phyloP scores from a whole-genome alignment of 2,888 invertebrate species.

The Noctua janthe region DNA sequence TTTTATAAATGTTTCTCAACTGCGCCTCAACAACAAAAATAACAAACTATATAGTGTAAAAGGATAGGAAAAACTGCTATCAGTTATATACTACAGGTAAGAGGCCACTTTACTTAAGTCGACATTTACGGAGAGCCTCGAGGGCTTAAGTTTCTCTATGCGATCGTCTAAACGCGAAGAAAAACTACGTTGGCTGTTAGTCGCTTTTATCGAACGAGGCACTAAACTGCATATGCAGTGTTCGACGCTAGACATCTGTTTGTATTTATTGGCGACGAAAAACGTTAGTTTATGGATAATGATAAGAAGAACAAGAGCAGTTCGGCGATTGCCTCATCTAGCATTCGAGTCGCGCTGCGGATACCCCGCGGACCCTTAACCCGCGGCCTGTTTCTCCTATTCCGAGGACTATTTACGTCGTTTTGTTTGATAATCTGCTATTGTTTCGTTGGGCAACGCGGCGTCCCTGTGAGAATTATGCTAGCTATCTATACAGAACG shows the following conservation, averaged over 20 bases:
- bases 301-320: conserved; percentile 69
- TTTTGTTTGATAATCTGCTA: conserved; percentile 90
- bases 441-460: conserved; percentile 86
- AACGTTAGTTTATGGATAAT: conserved; percentile 63
- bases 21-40: background rate
- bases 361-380: conserved; percentile 87
- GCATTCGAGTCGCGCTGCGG: conserved; percentile 87
- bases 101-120: conserved; percentile 74
- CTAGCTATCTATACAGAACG: conserved; percentile 88
- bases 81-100: conserved; percentile 68
- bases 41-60: conserved; percentile 40
- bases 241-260: conserved; percentile 37
- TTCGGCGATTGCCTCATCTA: conserved; percentile 83
- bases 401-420: conserved; percentile 88
- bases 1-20: background rate
- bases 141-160: conserved; percentile 75
- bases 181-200: conserved; percentile 75
- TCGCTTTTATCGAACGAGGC: conserved; percentile 75
- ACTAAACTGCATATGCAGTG: conserved; percentile 66
- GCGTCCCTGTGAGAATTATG: conserved; percentile 88
- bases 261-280: conserved; percentile 35
- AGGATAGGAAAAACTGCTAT: conserved; percentile 60
- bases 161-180: conserved; percentile 73
- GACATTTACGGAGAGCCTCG: conserved; percentile 76
- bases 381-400: conserved; percentile 87